phyloP scores from a whole-genome alignment of 2,113 vertebrate genomes.

The Siniperca chuatsi region DNA sequence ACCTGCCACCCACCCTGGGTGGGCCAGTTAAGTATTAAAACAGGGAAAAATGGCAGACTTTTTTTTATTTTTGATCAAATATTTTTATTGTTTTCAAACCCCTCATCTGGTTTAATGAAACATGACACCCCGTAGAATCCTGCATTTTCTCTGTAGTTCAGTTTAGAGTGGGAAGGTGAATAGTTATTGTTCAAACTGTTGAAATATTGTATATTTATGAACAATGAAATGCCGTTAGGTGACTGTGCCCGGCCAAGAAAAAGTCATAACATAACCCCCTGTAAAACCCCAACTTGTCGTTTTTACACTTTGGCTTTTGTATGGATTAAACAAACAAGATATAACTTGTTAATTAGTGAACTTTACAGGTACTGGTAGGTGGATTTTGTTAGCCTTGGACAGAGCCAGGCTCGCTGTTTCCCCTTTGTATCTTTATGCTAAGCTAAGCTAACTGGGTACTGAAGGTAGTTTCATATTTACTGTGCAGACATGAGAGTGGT shows the following conservation, averaged over 20 bases:
- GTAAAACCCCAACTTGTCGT: background rate
- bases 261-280: background rate
- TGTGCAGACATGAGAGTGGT: background rate
- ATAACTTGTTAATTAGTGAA: background rate
- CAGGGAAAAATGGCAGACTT: background rate
- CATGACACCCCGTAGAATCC: background rate
- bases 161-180: background rate
- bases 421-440: background rate
- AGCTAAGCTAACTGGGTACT: background rate
- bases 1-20: too few species aligned
- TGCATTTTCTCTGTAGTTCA: background rate
- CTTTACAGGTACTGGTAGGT: background rate
- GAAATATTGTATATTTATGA: background rate
- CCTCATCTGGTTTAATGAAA: background rate
- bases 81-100: too few species aligned
- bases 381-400: background rate
- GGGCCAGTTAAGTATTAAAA: background rate
- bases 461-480: background rate
- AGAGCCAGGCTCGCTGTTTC: background rate
- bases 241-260: background rate
- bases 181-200: background rate
- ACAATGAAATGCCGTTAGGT: background rate
- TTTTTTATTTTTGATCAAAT: background rate
- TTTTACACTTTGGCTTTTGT: background rate
- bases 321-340: background rate